phyloP scores from a whole-genome alignment of 2,113 vertebrate species.

The Calypte anna region DNA sequence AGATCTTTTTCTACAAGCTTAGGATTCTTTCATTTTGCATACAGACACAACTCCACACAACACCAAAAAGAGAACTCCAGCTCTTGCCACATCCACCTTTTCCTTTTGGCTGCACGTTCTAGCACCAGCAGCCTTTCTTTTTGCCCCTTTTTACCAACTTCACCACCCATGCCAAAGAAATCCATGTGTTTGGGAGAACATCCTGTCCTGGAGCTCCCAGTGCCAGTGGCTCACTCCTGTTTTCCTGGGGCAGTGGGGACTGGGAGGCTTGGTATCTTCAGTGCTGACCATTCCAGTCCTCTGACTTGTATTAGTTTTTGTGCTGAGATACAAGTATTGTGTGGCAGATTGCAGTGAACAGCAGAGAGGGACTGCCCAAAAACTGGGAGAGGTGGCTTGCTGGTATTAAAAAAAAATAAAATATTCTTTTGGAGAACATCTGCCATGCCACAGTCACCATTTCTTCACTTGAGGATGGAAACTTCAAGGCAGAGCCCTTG shows the following conservation, averaged over 20 bases:
- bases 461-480: neutral
- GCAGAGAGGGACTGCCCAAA: neutral
- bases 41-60: neutral
- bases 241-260: neutral
- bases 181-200: too few species aligned
- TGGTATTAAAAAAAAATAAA: neutral
- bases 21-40: neutral
- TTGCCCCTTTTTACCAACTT: neutral
- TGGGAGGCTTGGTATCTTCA: neutral
- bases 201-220: neutral
- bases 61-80: neutral
- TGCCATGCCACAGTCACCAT: neutral
- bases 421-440: neutral
- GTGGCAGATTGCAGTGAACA: neutral
- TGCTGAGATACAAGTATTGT: fast-evolving
- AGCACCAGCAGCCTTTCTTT: neutral
- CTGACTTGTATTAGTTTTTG: neutral
- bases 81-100: neutral
- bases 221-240: neutral
- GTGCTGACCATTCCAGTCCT: neutral
- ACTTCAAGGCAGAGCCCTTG: neutral
- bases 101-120: neutral
- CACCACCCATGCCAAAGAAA: neutral
- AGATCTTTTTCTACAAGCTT: neutral
- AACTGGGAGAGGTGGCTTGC: neutral